Evolutionary conservation across 92 coral and sea anemone genomes (phyloP).

Genomic region (Phenganax stokvisi): DNA sequence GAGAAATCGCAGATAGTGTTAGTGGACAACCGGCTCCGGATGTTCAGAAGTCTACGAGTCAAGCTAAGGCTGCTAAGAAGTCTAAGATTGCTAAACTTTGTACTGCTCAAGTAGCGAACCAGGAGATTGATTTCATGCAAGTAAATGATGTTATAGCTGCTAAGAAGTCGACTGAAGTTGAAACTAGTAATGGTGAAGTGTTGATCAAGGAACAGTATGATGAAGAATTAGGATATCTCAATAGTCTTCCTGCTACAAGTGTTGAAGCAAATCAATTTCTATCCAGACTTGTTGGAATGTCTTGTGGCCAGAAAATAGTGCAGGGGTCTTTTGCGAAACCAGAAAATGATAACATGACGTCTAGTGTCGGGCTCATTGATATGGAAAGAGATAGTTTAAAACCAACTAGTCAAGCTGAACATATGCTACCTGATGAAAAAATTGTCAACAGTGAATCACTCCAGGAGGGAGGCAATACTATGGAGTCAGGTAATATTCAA

Average conservation of each 20-base stretch:
- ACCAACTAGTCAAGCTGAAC: no score
- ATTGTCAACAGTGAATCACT: neutral
- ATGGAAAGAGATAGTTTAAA: no score
- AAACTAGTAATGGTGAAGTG: neutral
- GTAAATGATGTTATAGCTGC: neutral
- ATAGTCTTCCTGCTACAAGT: neutral
- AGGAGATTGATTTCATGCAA: no score
- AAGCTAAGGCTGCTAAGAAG: neutral
- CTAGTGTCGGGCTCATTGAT: no score
- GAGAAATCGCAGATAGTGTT: neutral
- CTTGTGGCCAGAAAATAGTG: no score
- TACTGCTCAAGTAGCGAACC: no score
- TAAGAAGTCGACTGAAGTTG: neutral
- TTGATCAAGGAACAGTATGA: no score
- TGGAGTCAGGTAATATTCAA: neutral
- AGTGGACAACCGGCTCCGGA: neutral
- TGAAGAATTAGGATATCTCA: neutral
- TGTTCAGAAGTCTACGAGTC: neutral
- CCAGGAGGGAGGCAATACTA: neutral
- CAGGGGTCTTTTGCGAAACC: neutral
- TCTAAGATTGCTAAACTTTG: no score
- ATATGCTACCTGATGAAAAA: neutral
- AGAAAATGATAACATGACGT: neutral
- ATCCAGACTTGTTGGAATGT: no score
- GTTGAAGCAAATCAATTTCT: neutral